phyloP scores from a whole-genome alignment of 2,113 vertebrate genomes.

The Embiotoca jacksoni region DNA sequence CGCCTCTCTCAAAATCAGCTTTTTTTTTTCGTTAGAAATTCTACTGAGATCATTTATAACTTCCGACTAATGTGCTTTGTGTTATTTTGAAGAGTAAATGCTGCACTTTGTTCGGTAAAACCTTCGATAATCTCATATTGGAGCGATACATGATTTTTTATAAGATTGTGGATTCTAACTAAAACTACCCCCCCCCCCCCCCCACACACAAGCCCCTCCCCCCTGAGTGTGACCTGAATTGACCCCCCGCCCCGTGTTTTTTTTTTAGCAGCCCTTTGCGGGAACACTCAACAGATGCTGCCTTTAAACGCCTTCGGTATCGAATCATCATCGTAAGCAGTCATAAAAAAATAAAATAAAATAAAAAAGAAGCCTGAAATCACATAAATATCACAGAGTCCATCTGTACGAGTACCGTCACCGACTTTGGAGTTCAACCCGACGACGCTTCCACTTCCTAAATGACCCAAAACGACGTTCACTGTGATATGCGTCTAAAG shows the following conservation, averaged over 20 bases:
- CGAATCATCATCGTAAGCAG: conserved; percentile 39
- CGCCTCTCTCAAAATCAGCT: background rate
- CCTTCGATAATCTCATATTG: conserved; percentile 1
- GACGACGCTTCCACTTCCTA: background rate
- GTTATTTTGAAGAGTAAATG: background rate
- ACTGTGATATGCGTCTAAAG: background rate
- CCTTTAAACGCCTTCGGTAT: conserved; percentile 40
- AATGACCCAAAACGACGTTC: background rate
- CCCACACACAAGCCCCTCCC: background rate
- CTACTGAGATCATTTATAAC: background rate
- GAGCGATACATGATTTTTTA: conserved; percentile 3
- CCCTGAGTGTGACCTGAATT: conserved; percentile 69
- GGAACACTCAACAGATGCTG: conserved; percentile 40
- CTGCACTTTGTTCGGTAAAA: conserved; percentile 9
- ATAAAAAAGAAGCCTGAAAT: conserved; percentile 4
- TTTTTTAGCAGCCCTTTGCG: conserved; percentile 64
- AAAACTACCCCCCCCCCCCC: background rate
- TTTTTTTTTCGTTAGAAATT: conserved; percentile 14
- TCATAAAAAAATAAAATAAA: conserved; percentile 18
- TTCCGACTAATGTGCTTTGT: conserved; percentile 36
- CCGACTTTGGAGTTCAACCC: background rate
- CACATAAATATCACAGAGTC: background rate
- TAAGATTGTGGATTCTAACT: conserved; percentile 9
- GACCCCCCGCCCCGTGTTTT: conserved; percentile 27
- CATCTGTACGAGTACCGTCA: background rate